phyloP scores from a whole-genome alignment of 2,888 invertebrate species.

The Pachymerium ferrugineum region DNA sequence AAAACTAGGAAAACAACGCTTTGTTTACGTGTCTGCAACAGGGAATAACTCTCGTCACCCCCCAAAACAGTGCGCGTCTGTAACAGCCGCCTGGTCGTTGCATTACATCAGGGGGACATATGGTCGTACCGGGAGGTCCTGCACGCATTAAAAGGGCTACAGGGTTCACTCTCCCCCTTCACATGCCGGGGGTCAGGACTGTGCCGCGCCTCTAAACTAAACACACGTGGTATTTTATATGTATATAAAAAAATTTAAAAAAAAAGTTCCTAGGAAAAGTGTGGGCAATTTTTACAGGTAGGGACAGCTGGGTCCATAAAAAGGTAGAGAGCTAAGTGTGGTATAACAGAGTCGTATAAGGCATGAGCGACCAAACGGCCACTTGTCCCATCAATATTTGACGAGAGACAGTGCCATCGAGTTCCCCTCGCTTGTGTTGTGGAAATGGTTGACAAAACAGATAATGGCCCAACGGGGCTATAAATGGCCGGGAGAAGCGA shows the following conservation, averaged over 20 bases:
- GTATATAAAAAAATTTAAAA: too few species aligned
- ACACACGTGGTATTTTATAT: slow-evolving; percentile 4
- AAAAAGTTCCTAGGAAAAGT: too few species aligned
- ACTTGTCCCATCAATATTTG: slow-evolving; percentile 27
- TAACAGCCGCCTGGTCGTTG: slow-evolving; percentile 12
- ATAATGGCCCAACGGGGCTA: slow-evolving; percentile 28
- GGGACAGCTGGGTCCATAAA: slow-evolving; percentile 1
- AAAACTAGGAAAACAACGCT: neutral
- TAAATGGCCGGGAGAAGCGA: slow-evolving; percentile 30
- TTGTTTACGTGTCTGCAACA: slow-evolving; percentile 14
- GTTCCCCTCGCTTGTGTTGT: slow-evolving; percentile 1
- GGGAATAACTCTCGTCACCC: neutral
- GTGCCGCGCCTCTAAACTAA: neutral
- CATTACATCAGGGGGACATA: slow-evolving; percentile 24
- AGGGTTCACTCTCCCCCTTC: slow-evolving; percentile 20
- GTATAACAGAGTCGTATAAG: slow-evolving; percentile 2
- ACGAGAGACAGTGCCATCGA: slow-evolving; percentile 19
- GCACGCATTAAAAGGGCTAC: slow-evolving; percentile 17
- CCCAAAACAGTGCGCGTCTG: slow-evolving; percentile 7
- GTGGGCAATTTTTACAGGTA: slow-evolving; percentile 14
- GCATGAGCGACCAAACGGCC: slow-evolving; percentile 7
- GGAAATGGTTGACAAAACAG: slow-evolving; percentile 33
- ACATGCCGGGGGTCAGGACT: slow-evolving; percentile 19
- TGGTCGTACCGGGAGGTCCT: slow-evolving; percentile 19
- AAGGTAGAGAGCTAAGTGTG: neutral